Percentiles rank a stretch among this genome's conserved stretches.
phyloP scores from a whole-genome alignment of 2,113 vertebrate species.

The Syngnathus typhle region DNA sequence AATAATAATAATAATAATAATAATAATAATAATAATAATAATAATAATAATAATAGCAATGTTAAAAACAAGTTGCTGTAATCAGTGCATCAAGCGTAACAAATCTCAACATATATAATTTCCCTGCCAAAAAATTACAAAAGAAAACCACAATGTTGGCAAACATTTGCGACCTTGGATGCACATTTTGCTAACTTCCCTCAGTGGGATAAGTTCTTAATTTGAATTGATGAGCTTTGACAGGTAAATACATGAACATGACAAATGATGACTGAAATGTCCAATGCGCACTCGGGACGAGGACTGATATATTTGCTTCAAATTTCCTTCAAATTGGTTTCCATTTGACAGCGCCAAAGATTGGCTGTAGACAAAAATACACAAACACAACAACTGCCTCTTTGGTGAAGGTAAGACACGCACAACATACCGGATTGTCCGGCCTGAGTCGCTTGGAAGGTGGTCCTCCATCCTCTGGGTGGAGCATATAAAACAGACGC shows the following conservation, averaged over 20 bases:
- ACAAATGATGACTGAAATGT: not conserved
- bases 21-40: too few relatives aligned
- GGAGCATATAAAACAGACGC: slow-evolving; percentile 78
- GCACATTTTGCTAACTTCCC: too few relatives aligned
- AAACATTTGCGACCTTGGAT: too few relatives aligned
- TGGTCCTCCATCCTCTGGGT: slow-evolving; percentile 78
- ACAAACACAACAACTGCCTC: not conserved
- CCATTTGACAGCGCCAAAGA: not conserved
- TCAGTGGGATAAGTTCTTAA: not conserved
- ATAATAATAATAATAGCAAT: too few relatives aligned
- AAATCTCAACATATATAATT: too few relatives aligned
- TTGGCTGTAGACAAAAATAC: not conserved
- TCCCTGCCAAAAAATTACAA: too few relatives aligned
- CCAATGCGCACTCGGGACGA: not conserved
- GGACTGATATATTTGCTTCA: not conserved
- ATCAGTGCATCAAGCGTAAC: too few relatives aligned
- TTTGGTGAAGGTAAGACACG: slow-evolving; percentile 4
- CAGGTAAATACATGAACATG: not conserved
- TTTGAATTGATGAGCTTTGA: not conserved
- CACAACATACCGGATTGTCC: slow-evolving; percentile 72
- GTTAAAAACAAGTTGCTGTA: too few relatives aligned
- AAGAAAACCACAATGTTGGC: too few relatives aligned
- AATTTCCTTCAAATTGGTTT: not conserved
- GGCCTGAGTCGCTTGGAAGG: slow-evolving; percentile 78
- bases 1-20: too few relatives aligned